A percentile compares a stretch with the other conserved stretches of the same genome.
Evolutionary conservation across 2,888 invertebrate genomes (phyloP).

Genomic region (Horisme vitalbata): DNA sequence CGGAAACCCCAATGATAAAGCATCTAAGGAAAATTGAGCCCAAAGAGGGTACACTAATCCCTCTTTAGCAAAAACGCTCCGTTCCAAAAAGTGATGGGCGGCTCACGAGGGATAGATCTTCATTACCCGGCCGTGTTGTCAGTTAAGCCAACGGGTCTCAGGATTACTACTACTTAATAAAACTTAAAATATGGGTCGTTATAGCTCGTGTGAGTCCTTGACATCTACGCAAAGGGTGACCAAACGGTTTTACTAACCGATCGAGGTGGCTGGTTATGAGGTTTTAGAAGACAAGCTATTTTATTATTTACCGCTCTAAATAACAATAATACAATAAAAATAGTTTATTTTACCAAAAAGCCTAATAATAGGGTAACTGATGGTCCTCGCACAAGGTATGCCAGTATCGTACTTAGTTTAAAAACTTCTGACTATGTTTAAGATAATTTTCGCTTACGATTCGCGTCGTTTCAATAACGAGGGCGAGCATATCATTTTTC

Average conservation of each 20-base stretch:
- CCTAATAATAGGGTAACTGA: too few species aligned
- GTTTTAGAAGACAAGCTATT: too few species aligned
- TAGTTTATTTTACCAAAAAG: too few species aligned
- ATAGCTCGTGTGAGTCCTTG: constrained; percentile 12
- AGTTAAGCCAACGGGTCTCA: constrained; percentile 75
- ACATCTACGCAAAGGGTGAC: not conserved
- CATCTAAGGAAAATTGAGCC: constrained; percentile 79
- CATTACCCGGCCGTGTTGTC: constrained; percentile 79
- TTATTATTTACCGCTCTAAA: too few species aligned
- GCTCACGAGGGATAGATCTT: constrained; percentile 77
- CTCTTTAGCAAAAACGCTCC: constrained; percentile 83
- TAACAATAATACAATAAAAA: too few species aligned
- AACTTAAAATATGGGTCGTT: constrained; percentile 59
- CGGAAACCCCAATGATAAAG: constrained; percentile 81
- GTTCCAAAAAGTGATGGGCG: constrained; percentile 81
- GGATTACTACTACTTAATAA: constrained; percentile 73
- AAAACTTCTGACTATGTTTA: too few species aligned
- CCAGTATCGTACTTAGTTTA: too few species aligned
- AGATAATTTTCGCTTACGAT: constrained; percentile 52
- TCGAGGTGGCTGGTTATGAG: too few species aligned
- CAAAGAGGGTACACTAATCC: constrained; percentile 80
- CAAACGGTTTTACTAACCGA: not conserved
- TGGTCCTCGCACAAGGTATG: too few species aligned
- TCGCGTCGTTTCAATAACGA: constrained; percentile 52
- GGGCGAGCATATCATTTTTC: constrained; percentile 64